A percentile compares a stretch with the other conserved stretches of the same genome.
phyloP scores from a whole-genome alignment of 2,797 vertebrate species.

The Pteronotus mesoamericanus region DNA sequence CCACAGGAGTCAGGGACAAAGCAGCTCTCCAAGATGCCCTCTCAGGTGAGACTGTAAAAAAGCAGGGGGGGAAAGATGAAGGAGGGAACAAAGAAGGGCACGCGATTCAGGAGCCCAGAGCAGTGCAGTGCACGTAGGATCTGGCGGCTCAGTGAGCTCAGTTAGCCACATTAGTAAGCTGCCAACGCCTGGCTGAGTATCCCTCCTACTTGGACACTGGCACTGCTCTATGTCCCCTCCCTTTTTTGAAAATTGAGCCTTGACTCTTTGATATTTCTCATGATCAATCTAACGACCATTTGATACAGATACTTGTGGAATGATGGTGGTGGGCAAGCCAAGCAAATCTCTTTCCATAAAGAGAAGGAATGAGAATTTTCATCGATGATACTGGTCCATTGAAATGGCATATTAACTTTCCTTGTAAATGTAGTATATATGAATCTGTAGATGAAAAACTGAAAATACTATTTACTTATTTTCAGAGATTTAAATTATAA shows the following conservation, averaged over 20 bases:
- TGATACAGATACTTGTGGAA: not conserved
- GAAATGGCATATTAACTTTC: not conserved
- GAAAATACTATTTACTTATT: constrained; percentile 70
- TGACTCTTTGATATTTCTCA: not conserved
- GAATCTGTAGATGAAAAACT: constrained; percentile 28
- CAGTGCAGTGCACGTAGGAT: not conserved
- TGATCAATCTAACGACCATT: not conserved
- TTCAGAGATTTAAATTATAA: constrained; percentile 96
- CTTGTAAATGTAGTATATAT: not conserved
- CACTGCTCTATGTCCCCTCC: accelerated
- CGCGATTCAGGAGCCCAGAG: not conserved
- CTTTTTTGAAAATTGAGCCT: not conserved
- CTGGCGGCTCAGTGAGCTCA: not conserved
- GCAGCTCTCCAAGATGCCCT: not conserved
- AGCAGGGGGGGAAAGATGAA: not conserved
- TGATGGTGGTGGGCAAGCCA: not conserved
- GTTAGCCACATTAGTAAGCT: not conserved
- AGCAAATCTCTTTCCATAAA: not conserved
- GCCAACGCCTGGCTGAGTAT: not conserved
- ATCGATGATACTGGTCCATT: not conserved
- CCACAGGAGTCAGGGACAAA: not conserved
- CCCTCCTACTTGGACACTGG: not conserved
- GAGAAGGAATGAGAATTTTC: not conserved
- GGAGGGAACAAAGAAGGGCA: not conserved
- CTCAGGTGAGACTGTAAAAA: not conserved